A percentile compares a stretch with the other conserved stretches of the same genome.
phyloP scores from a whole-genome alignment of 2,113 vertebrate genomes.

The Menidia beryllina region DNA sequence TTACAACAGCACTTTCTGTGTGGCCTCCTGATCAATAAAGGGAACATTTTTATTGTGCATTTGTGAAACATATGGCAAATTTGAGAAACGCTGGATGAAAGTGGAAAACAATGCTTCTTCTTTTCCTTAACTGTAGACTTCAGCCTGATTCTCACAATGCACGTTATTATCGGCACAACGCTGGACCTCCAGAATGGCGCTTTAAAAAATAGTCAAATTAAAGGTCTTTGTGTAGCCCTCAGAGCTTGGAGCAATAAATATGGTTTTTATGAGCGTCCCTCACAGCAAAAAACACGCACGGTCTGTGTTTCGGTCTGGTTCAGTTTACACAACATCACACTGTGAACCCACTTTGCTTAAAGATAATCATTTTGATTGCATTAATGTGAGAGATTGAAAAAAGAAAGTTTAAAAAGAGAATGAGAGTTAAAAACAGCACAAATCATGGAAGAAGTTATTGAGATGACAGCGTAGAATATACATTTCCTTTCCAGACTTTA shows the following conservation, averaged over 20 bases:
- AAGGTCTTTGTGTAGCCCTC: background rate
- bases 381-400: conserved; percentile 17
- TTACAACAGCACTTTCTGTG: background rate
- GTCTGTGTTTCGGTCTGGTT: conserved; percentile 18
- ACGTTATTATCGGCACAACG: background rate
- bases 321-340: conserved; percentile 17
- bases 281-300: background rate
- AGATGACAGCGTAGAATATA: conserved; percentile 7
- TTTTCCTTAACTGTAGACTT: background rate
- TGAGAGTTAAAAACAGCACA: conserved; percentile 13
- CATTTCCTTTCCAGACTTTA: conserved; percentile 40
- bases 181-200: conserved; percentile 4
- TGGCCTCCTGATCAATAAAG: background rate
- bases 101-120: background rate
- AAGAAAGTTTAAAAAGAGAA: background rate
- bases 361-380: conserved; percentile 23
- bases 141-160: background rate
- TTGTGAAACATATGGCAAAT: background rate
- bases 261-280: conserved; percentile 7
- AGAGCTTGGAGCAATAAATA: conserved; percentile 26
- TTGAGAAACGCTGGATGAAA: background rate
- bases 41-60: background rate
- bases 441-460: conserved; percentile 8
- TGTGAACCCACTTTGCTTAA: background rate
- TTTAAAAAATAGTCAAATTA: background rate